Conservation (phyloP, 2,797 vertebrate species). For the Masticophis lateralis region DNA sequence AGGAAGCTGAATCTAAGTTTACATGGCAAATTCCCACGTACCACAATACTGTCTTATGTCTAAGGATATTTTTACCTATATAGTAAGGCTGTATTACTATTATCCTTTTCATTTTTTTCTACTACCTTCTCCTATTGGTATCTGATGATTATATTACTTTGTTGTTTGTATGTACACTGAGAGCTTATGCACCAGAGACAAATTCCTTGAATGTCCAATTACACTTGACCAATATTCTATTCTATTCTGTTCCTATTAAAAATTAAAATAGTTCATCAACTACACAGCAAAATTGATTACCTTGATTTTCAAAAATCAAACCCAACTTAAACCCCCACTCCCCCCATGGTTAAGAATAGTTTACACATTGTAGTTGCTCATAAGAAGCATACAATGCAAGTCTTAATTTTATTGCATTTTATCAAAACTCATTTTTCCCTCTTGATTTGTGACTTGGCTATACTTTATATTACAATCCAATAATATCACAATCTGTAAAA, state of each 20-base stretch:
- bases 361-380: not conserved
- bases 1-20: not conserved
- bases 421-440: not conserved
- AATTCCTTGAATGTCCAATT: not conserved
- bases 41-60: not conserved
- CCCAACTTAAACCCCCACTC: fast-evolving
- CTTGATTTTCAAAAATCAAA: not conserved
- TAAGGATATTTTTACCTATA: not conserved
- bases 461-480: not conserved
- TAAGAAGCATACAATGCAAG: not conserved
- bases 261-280: not conserved
- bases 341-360: not conserved
- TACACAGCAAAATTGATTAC: not conserved
- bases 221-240: not conserved
- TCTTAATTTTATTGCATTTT: not conserved
- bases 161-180: not conserved
- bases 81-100: not conserved
- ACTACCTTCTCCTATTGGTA: not conserved
- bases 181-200: not conserved
- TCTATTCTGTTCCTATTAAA: not conserved
- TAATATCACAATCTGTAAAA: not conserved
- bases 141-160: not conserved
- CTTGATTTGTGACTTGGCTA: not conserved
- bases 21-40: not conserved
- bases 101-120: not conserved